phyloP scores from a whole-genome alignment of 2,888 invertebrate genomes.

The Nebria brevicollis region DNA sequence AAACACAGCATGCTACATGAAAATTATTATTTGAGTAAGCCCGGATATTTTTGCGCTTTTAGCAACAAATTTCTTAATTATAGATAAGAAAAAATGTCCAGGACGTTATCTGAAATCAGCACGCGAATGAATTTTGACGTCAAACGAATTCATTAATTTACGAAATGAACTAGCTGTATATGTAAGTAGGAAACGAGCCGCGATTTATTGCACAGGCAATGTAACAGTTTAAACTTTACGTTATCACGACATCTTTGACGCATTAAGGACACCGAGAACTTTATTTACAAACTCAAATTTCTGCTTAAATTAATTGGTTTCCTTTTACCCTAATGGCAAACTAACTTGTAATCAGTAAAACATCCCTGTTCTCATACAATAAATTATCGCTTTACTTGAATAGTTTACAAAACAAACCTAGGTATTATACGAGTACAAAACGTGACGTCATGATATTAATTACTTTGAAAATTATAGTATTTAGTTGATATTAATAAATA shows the following conservation, averaged over 20 bases:
- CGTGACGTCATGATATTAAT: too few species aligned
- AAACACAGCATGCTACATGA: neutral
- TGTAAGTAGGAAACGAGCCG: neutral
- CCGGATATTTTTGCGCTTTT: conserved; percentile 30
- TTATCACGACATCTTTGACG: neutral
- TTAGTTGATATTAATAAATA: too few species aligned
- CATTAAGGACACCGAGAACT: neutral
- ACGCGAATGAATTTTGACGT: conserved; percentile 21
- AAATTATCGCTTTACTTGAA: too few species aligned
- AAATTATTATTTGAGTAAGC: conserved; percentile 16
- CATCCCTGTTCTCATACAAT: too few species aligned
- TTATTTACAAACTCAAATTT: neutral
- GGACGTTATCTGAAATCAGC: conserved; percentile 18
- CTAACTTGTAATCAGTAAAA: too few species aligned
- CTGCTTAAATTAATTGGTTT: neutral
- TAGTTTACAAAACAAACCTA: too few species aligned
- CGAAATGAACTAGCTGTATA: neutral
- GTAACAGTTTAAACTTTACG: neutral
- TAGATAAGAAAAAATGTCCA: conserved; percentile 24
- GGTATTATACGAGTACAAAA: too few species aligned
- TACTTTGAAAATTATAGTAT: too few species aligned
- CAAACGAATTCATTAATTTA: conserved; percentile 1
- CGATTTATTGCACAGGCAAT: neutral
- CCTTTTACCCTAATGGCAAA: neutral
- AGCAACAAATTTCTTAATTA: conserved; percentile 34